These are phyloP conservation scores for Drepana arcuata DNA, from an alignment of 1,140 invertebrate species.

Conservation along the genomic window DNA sequence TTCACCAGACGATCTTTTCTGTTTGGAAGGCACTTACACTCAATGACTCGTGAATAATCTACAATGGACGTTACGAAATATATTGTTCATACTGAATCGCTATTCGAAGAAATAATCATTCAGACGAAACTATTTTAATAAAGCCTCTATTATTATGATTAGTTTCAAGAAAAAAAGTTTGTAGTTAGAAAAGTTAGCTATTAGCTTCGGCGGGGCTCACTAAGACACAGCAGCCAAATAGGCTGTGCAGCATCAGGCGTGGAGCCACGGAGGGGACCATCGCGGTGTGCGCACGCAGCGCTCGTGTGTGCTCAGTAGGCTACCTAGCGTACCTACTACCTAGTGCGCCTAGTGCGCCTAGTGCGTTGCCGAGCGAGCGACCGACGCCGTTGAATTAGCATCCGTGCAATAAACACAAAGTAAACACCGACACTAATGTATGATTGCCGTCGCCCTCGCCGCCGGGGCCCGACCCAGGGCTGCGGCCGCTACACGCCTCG, in stretches of 20 bases:
- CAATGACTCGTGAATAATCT: conserved; percentile 57
- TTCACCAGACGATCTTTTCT: conserved; percentile 44
- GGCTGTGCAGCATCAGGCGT: conserved; percentile 24
- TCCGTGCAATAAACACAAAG: conserved; percentile 45
- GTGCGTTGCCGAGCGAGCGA: conserved; percentile 27
- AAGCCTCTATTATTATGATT: conserved; percentile 34
- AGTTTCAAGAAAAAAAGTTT: too few species aligned
- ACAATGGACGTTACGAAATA: conserved; percentile 41
- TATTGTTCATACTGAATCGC: conserved; percentile 32
- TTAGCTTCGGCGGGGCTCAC: conserved; percentile 32
- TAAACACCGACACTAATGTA: conserved; percentile 60
- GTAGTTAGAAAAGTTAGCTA: conserved; percentile 25
- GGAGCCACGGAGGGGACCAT: too few species aligned
- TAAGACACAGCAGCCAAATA: conserved; percentile 30
- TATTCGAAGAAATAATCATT: conserved; percentile 38
- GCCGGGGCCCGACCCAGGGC: conserved; percentile 13
- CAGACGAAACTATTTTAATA: conserved; percentile 27
- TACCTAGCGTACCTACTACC: too few species aligned
- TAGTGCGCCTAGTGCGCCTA: conserved; percentile 2
- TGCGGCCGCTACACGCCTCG: not conserved
- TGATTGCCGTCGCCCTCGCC: conserved; percentile 28
- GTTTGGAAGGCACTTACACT: conserved; percentile 43
- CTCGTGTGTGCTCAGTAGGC: too few species aligned
- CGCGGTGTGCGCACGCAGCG: not conserved
- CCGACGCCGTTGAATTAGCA: conserved; percentile 41